phyloP scores from a whole-genome alignment of 2,888 invertebrate species.

The Metallyticus violacea region DNA sequence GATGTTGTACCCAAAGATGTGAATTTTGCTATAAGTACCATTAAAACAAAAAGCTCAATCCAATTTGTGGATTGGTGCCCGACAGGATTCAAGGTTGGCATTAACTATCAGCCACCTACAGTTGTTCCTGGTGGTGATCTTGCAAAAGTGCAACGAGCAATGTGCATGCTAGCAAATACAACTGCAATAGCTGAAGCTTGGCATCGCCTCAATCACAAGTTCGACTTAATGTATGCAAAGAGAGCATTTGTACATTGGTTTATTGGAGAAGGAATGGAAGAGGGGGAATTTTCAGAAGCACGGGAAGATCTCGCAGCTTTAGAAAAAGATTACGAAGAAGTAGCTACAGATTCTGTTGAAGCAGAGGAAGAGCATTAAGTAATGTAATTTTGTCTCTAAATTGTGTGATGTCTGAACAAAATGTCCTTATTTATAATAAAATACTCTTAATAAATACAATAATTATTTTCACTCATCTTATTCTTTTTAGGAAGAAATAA shows the following conservation, averaged over 20 bases:
- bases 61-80: slow-evolving; percentile 96
- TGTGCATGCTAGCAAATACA: slow-evolving; percentile 66
- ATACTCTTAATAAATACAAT: no score
- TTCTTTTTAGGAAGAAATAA: no score
- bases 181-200: slow-evolving; percentile 83
- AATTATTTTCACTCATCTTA: no score
- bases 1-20: slow-evolving; percentile 90
- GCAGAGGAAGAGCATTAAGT: slow-evolving; percentile 46
- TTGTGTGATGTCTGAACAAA: neutral
- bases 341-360: slow-evolving; percentile 81
- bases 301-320: slow-evolving; percentile 43
- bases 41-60: slow-evolving; percentile 73
- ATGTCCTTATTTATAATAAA: neutral
- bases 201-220: slow-evolving; percentile 65
- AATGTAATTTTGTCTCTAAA: neutral
- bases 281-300: slow-evolving; percentile 47
- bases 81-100: slow-evolving; percentile 75
- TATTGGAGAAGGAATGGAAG: slow-evolving; percentile 51
- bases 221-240: slow-evolving; percentile 76
- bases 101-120: slow-evolving; percentile 47
- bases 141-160: slow-evolving; percentile 70
- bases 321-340: slow-evolving; percentile 86
- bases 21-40: slow-evolving; percentile 75
- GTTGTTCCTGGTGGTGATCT: slow-evolving; percentile 73
- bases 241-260: slow-evolving; percentile 89